A percentile compares a stretch with the other conserved stretches of the same genome.
These are phyloP conservation scores for Onchidella celtica DNA, from an alignment of 2,888 invertebrate species.

Conservation along the genomic window DNA sequence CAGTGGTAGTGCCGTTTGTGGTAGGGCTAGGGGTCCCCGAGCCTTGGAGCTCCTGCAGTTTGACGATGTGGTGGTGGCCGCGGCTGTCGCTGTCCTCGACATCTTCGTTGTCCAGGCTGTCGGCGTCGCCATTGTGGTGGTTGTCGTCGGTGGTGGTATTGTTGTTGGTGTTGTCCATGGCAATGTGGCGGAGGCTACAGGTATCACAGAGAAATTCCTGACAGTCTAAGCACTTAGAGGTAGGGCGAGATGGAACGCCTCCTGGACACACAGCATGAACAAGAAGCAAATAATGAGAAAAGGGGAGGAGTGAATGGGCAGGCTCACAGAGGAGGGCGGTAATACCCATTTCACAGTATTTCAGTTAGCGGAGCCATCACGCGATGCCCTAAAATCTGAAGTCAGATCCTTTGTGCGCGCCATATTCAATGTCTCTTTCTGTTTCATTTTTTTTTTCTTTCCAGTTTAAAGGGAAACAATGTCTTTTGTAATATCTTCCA, in stretches of 20 bases:
- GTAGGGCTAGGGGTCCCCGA: not conserved
- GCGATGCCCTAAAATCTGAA: too few relatives aligned
- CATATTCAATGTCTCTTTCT: too few relatives aligned
- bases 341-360: too few relatives aligned
- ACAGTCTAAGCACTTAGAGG: conserved; percentile 76
- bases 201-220: conserved; percentile 75
- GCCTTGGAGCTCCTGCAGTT: not conserved
- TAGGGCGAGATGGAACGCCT: conserved; percentile 57
- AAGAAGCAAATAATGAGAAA: too few relatives aligned
- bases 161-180: conserved; percentile 55
- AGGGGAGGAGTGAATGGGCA: too few relatives aligned
- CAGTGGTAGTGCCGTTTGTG: conserved; percentile 57
- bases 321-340: too few relatives aligned
- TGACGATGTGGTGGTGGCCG: conserved; percentile 35
- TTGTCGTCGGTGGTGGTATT: too few relatives aligned
- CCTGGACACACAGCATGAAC: conserved; percentile 19
- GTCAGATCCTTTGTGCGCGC: too few relatives aligned
- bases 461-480: too few relatives aligned
- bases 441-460: too few relatives aligned
- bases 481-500: too few relatives aligned
- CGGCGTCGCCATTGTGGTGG: not conserved
- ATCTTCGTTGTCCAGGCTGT: not conserved
- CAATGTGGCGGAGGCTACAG: conserved; percentile 70
- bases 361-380: too few relatives aligned
- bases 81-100: not conserved